Conservation (phyloP, 2,888 invertebrate species). For the Amblyteles armatorius region DNA sequence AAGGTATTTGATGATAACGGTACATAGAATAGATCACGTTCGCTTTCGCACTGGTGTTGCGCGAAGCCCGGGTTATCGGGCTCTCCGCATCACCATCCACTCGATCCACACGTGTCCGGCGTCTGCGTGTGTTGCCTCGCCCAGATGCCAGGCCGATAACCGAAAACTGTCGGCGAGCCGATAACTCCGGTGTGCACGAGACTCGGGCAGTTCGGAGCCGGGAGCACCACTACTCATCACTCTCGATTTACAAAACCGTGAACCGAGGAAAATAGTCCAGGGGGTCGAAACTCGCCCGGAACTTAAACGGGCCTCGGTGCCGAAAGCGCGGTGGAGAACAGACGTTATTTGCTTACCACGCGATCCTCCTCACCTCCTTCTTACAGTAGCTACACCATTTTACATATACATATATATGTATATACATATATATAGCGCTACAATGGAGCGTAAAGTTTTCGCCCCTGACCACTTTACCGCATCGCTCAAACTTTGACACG, state of each 20-base stretch:
- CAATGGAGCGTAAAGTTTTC: slow-evolving; percentile 7
- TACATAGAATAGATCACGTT: slow-evolving; percentile 30
- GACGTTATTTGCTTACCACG: slow-evolving; percentile 48
- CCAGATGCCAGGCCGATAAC: slow-evolving; percentile 62
- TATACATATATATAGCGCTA: no score
- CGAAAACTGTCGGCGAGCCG: slow-evolving; percentile 63
- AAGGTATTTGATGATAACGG: neutral
- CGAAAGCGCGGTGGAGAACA: slow-evolving; percentile 16
- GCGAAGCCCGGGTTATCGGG: slow-evolving; percentile 20
- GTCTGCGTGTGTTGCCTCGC: slow-evolving; percentile 31
- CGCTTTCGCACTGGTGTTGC: neutral
- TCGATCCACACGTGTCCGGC: slow-evolving; percentile 29
- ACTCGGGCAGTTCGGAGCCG: neutral
- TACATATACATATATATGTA: neutral
- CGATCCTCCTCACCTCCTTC: slow-evolving; percentile 22
- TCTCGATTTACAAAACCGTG: neutral
- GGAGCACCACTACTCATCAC: neutral
- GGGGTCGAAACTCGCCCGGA: neutral
- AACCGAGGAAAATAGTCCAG: slow-evolving; percentile 23
- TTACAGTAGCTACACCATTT: neutral
- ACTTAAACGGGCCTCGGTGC: slow-evolving; percentile 18
- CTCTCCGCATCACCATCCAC: neutral
- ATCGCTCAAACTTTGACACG: slow-evolving; percentile 33
- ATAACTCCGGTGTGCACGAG: slow-evolving; percentile 39
- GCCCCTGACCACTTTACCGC: neutral